Conservation (phyloP, 2,888 invertebrate species). For the Colostygia pectinataria region DNA sequence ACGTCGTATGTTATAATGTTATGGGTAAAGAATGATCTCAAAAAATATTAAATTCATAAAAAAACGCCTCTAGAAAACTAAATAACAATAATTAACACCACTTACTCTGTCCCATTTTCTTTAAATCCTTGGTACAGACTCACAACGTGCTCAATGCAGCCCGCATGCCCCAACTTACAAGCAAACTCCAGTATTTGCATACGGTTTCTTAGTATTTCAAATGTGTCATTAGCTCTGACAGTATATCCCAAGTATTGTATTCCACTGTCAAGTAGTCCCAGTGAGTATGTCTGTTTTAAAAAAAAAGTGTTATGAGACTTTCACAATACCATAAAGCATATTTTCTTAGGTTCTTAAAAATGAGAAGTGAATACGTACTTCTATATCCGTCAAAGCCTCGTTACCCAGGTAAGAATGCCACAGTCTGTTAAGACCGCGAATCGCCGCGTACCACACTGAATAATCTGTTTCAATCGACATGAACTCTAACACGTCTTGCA, state of each 20-base stretch:
- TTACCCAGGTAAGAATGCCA: conserved; percentile 57
- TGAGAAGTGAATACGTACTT: conserved; percentile 51
- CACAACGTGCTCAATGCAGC: conserved; percentile 72
- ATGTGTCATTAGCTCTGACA: conserved; percentile 55
- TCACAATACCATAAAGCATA: no score
- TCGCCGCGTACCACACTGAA: conserved; percentile 89
- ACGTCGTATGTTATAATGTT: no score
- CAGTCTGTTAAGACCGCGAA: conserved; percentile 74
- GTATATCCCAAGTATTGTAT: conserved; percentile 77
- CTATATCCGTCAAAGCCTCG: conserved; percentile 48
- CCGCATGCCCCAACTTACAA: conserved; percentile 83
- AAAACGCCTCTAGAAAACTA: no score
- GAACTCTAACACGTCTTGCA: conserved; percentile 85
- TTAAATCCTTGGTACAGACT: conserved; percentile 51
- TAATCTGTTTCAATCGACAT: conserved; percentile 86
- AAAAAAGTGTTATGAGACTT: no score
- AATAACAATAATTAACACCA: no score
- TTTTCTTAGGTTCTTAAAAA: no score
- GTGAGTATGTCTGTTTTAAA: conserved; percentile 45
- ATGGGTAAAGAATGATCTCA: no score
- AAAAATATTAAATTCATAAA: no score
- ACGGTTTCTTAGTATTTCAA: conserved; percentile 81
- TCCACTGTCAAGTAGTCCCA: conserved; percentile 48
- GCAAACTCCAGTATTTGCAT: conserved; percentile 83
- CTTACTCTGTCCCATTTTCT: conserved; percentile 57